Evolutionary conservation across 1,140 invertebrate genomes (phyloP).

Genomic region (Drosophila mojavensis): DNA sequence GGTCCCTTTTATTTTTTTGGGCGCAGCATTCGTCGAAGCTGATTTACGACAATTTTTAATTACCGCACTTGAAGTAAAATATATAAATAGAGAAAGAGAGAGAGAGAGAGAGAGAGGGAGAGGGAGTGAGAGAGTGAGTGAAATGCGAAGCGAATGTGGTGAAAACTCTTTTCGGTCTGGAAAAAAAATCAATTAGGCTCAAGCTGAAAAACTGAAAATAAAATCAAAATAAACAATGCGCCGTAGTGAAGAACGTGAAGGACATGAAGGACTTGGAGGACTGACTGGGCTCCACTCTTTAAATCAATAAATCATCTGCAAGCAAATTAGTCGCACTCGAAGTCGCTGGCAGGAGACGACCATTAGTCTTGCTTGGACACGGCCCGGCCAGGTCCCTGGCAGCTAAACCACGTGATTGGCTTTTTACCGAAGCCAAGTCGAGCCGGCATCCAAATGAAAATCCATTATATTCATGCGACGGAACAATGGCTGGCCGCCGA

Average conservation of each 20-base stretch:
- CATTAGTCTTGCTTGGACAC: constrained; percentile 80
- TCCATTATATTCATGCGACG: constrained; percentile 71
- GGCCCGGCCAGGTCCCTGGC: constrained; percentile 18
- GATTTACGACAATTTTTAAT: constrained; percentile 73
- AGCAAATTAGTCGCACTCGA: constrained; percentile 73
- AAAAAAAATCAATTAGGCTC: constrained; percentile 74
- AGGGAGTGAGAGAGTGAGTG: background rate
- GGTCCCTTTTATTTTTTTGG: constrained; percentile 8
- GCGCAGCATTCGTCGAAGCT: constrained; percentile 32
- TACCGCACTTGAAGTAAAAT: constrained; percentile 52
- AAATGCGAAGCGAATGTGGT: constrained; percentile 37
- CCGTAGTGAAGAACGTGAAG: background rate
- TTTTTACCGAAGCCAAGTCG: constrained; percentile 31
- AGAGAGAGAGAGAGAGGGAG: background rate
- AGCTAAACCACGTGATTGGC: constrained; percentile 70
- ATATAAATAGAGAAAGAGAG: background rate
- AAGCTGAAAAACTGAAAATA: constrained; percentile 40
- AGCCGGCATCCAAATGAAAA: constrained; percentile 41
- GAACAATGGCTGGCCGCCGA: constrained; percentile 51
- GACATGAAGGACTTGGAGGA: too few relatives aligned
- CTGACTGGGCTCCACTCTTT: constrained; percentile 38
- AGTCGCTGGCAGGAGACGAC: constrained; percentile 25
- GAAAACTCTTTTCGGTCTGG: constrained; percentile 67
- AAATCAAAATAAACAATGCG: constrained; percentile 48
- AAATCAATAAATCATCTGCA: constrained; percentile 83